These are phyloP conservation scores for Hylyphantes graminicola DNA, from an alignment of 1,140 invertebrate species.

Conservation along the genomic window DNA sequence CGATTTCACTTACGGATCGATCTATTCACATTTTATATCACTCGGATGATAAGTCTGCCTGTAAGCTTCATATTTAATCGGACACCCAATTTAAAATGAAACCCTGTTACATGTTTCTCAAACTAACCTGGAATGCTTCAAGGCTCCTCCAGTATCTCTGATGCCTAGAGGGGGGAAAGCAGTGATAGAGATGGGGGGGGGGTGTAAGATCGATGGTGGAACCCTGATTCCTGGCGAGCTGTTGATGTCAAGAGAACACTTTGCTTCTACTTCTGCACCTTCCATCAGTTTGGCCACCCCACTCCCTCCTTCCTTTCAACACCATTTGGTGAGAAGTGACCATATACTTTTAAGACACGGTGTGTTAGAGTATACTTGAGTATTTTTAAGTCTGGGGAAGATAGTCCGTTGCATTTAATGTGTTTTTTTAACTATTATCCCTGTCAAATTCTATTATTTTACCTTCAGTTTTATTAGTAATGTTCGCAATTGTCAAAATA, in stretches of 20 bases:
- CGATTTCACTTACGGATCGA: too few species aligned
- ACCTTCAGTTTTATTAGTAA: too few species aligned
- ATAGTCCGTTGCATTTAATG: too few species aligned
- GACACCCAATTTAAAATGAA: too few species aligned
- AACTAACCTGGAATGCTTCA: neutral
- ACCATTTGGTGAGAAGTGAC: conserved; percentile 31
- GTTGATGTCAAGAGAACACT: conserved; percentile 58
- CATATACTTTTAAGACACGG: neutral
- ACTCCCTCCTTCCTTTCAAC: neutral
- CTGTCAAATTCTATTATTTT: too few species aligned
- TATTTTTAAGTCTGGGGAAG: too few species aligned
- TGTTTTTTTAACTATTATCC: too few species aligned
- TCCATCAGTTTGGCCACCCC: neutral
- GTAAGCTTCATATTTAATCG: too few species aligned
- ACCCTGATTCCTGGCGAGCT: conserved; percentile 52
- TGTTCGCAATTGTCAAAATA: too few species aligned
- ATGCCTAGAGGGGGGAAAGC: neutral
- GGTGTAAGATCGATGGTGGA: conserved; percentile 40
- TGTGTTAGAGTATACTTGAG: too few species aligned
- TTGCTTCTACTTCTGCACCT: conserved; percentile 50
- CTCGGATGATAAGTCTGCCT: too few species aligned
- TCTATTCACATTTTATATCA: too few species aligned
- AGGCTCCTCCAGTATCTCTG: conserved; percentile 32
- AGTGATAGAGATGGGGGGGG: neutral
- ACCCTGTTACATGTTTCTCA: neutral